Percentiles rank a stretch among this genome's conserved stretches.
phyloP scores from a whole-genome alignment of 2,113 vertebrate genomes.

The Macroglossus sobrinus region DNA sequence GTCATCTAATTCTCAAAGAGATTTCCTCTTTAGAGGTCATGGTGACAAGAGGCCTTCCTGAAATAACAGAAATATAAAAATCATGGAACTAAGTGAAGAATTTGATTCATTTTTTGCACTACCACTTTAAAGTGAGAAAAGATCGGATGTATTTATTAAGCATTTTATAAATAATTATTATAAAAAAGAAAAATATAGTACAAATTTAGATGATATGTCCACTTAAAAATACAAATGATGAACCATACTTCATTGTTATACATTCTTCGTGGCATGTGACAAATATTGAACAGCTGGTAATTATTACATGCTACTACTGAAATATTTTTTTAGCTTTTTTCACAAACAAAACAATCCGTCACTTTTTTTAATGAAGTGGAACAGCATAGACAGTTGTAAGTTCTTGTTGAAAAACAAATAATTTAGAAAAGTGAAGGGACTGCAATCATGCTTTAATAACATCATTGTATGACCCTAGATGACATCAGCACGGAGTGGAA shows the following conservation, averaged over 20 bases:
- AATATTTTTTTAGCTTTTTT: neutral
- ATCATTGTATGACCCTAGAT: neutral
- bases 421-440: neutral
- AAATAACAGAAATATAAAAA: conserved; percentile 26
- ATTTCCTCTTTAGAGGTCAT: neutral
- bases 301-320: neutral
- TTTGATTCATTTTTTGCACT: neutral
- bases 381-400: neutral
- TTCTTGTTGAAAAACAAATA: neutral
- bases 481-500: neutral
- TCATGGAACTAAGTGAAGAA: neutral
- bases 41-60: neutral
- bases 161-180: neutral
- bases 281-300: conserved; percentile 22
- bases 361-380: neutral
- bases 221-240: neutral
- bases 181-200: neutral
- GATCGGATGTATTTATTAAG: neutral
- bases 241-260: neutral
- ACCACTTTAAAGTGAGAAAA: neutral
- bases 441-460: neutral
- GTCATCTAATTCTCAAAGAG: neutral
- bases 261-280: neutral
- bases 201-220: neutral
- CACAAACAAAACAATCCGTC: conserved; percentile 41